Evolutionary conservation across 2,797 vertebrate species (phyloP).

Genomic region (Danionella dracula): DNA sequence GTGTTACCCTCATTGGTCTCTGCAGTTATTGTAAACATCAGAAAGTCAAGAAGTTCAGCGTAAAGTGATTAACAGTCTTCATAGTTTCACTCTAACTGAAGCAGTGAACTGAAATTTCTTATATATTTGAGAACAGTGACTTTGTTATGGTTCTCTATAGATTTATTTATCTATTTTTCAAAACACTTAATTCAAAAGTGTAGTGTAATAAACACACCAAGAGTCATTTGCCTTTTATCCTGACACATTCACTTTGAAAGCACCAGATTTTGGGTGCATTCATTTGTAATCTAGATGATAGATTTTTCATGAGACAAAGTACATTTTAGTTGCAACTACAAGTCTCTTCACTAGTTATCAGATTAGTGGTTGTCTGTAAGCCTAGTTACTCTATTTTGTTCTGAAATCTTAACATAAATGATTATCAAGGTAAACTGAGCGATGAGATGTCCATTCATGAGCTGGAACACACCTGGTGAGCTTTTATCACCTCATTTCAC

Average conservation of each 20-base stretch:
- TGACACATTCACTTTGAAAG: conserved; percentile 32
- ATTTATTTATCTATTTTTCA: conserved; percentile 8
- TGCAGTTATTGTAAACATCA: conserved; percentile 27
- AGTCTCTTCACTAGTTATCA: conserved; percentile 38
- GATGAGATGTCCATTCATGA: background rate
- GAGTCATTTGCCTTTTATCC: conserved; percentile 46
- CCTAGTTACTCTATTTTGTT: background rate
- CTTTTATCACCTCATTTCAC: conserved; percentile 44
- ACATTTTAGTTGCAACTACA: conserved; percentile 43
- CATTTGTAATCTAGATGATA: too few relatives aligned
- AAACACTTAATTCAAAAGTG: conserved; percentile 45
- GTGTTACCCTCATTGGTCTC: conserved; percentile 29
- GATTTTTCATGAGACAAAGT: conserved; percentile 25
- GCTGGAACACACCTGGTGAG: conserved; percentile 31
- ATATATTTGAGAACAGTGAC: too few relatives aligned
- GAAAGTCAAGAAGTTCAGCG: conserved; percentile 1
- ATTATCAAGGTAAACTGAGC: too few relatives aligned
- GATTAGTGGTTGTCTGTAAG: conserved; percentile 36
- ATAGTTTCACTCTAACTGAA: background rate
- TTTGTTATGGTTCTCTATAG: too few relatives aligned
- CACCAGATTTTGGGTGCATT: conserved; percentile 42
- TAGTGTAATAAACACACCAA: conserved; percentile 38
- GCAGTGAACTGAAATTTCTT: too few relatives aligned
- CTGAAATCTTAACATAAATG: too few relatives aligned
- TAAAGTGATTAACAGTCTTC: conserved; percentile 2